Base-by-base conservation (phyloP, 2,888 invertebrate genomes). In the Hemithea aestivaria region DNA sequence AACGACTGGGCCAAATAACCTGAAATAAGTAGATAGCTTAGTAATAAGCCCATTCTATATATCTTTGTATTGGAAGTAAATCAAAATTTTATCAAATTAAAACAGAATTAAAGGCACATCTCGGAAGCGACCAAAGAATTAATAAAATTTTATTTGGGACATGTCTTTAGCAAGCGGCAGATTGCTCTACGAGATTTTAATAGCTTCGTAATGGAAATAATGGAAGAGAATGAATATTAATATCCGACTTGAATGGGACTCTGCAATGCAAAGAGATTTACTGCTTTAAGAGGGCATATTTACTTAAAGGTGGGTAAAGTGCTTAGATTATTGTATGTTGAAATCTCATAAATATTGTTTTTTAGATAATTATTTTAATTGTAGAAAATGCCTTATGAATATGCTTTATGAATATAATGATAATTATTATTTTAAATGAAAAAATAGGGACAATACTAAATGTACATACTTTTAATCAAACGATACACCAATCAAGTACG, bases 211-310 rank as follows among this genome's bases (percentile, higher is more conserved):
- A 66, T 64, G 66, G 57, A 67, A 70, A 77, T 76, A 75, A 78
- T 73, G 66, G 65, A 60, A 52, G 58, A n/a, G 60, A 73, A 78
- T 78, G 74, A 79, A 79, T 77, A 78, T 77, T 78, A 76, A 78
- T 77, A 72, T 62, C 61, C 58, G 48, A 66, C 66, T 67, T 72
- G 69, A 75, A 78, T 73, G 63, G 68, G 65, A 70, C 60, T 77
- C 76, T 73, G 73, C 68, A 75, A 68, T 72, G 70, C 73, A 72
- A 74, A 76, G 71, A 69, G 71, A 73, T 65, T 69, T 58, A 58
- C 52, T 56, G 51, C 54, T 53, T 51, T 37, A 32, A 38, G 26
- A 31, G 27, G 24, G 36, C 32, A 27, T 27, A 20, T 30, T 10
- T 40, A 20, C 33, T 29, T 34, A 23, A 26, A 27, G n/a, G 22